Evolutionary conservation across 2,797 vertebrate species (phyloP).

Genomic region (Stomatorhinus walkeri): DNA sequence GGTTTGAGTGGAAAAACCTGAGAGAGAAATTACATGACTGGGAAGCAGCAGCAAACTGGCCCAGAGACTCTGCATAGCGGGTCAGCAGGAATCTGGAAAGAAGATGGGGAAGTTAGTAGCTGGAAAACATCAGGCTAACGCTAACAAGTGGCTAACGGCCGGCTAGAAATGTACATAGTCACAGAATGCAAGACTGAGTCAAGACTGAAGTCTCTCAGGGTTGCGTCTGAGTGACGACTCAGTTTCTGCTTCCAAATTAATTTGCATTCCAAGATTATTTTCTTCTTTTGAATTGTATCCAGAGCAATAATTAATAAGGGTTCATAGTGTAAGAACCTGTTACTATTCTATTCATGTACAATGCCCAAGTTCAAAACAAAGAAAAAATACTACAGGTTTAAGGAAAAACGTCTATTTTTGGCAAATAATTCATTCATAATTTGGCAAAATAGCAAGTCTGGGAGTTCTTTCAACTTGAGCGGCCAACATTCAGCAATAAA

Average conservation of each 20-base stretch:
- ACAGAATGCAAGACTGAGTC: not conserved
- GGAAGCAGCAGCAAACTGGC: slow-evolving; percentile 89
- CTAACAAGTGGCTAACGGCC: not conserved
- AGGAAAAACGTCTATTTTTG: not conserved
- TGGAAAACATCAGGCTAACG: not conserved
- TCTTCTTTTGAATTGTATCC: not conserved
- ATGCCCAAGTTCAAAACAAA: not conserved
- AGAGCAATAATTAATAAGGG: not conserved
- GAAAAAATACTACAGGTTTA: not conserved
- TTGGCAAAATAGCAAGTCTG: not conserved
- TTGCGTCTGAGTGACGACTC: not conserved
- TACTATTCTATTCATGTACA: not conserved
- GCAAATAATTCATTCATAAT: not conserved
- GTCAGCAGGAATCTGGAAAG: slow-evolving; percentile 84
- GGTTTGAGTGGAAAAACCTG: slow-evolving; percentile 99
- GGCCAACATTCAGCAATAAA: not conserved
- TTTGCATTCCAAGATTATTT: not conserved
- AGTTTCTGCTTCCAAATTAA: not conserved
- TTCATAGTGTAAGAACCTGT: not conserved
- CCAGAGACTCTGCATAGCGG: slow-evolving; percentile 81
- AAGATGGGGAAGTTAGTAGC: not conserved
- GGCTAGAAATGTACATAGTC: not conserved
- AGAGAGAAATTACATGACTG: slow-evolving; percentile 97
- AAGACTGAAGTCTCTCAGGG: not conserved
- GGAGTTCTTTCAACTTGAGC: not conserved